These are phyloP conservation scores for Anomalospiza imberbis DNA, from an alignment of 2,797 vertebrate species.

Conservation along the genomic window DNA sequence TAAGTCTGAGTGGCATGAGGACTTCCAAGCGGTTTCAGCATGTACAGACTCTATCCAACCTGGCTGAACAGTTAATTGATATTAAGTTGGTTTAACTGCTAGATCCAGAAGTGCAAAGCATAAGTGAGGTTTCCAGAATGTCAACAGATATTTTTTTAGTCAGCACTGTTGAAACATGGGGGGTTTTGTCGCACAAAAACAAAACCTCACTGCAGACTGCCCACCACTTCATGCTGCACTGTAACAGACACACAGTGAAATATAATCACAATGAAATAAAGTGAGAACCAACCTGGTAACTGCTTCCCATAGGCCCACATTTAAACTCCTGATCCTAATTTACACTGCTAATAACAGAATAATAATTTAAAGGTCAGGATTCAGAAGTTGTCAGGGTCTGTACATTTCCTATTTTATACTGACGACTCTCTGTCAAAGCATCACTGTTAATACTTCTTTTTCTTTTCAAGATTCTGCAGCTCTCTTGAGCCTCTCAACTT, in stretches of 20 bases:
- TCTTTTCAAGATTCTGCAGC: background rate
- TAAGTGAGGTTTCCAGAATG: background rate
- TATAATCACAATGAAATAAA: background rate
- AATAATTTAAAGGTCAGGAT: slow-evolving; percentile 3
- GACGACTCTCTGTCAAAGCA: background rate
- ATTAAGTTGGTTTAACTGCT: background rate
- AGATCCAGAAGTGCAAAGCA: background rate
- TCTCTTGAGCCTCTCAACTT: background rate
- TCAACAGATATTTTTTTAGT: background rate
- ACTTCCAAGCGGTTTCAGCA: slow-evolving; percentile 26
- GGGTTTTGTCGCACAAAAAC: background rate
- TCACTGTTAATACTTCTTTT: background rate
- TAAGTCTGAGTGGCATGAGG: slow-evolving; percentile 53
- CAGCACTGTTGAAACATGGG: background rate
- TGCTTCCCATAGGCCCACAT: background rate
- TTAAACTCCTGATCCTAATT: background rate
- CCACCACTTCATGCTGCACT: background rate
- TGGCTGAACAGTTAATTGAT: background rate
- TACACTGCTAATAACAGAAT: background rate
- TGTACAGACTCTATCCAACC: background rate
- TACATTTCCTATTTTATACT: background rate
- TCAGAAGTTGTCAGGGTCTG: background rate
- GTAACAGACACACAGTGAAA: background rate
- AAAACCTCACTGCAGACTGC: background rate
- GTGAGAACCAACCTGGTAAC: background rate